Evolutionary conservation across 2,113 vertebrate genomes (phyloP).

Genomic region (Argyrosomus japonicus): DNA sequence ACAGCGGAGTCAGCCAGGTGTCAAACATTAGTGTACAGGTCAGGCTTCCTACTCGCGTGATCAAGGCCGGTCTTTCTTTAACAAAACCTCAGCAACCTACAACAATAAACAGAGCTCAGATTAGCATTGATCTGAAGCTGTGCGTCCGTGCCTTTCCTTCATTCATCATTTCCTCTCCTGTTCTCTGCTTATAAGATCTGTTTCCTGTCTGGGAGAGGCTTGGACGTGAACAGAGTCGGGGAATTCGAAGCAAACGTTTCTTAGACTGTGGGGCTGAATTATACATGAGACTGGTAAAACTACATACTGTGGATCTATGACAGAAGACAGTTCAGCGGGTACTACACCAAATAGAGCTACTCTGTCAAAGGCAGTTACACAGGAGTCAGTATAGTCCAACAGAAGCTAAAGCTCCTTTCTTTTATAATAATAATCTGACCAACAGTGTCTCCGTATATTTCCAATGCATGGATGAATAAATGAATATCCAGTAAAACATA

Average conservation of each 20-base stretch:
- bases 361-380: neutral
- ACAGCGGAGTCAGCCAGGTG: constrained; percentile 5
- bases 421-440: too few species aligned
- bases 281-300: constrained; percentile 15
- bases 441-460: too few species aligned
- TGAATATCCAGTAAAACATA: too few species aligned
- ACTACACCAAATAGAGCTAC: neutral
- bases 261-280: constrained; percentile 23
- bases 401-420: neutral
- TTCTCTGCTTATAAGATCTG: constrained; percentile 19
- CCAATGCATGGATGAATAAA: too few species aligned
- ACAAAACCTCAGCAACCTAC: constrained; percentile 32
- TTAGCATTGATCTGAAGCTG: constrained; percentile 35
- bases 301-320: neutral
- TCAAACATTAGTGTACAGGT: constrained; percentile 17
- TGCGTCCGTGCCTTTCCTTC: neutral
- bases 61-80: constrained; percentile 20
- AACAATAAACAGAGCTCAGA: constrained; percentile 52
- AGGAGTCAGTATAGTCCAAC: neutral
- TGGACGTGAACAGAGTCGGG: constrained; percentile 2
- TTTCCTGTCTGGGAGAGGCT: constrained; percentile 32
- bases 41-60: constrained; percentile 13
- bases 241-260: constrained; percentile 19
- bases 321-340: neutral
- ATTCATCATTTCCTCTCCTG: constrained; percentile 42